Evolutionary conservation across 2,888 invertebrate genomes (phyloP).

Genomic region (Oxytorus armatus): DNA sequence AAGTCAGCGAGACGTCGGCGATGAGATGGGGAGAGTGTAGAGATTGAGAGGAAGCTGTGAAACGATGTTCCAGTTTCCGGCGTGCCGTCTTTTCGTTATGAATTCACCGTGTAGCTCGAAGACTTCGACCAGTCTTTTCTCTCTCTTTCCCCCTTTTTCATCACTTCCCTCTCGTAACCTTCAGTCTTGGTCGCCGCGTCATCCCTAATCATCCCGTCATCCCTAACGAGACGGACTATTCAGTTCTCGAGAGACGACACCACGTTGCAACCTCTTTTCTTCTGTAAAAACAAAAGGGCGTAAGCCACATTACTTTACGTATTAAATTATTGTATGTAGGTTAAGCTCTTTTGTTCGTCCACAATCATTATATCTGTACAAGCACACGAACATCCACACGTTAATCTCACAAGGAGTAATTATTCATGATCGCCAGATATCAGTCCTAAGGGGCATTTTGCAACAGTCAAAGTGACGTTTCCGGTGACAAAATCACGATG

Average conservation of each 20-base stretch:
- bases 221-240: slow-evolving; percentile 51
- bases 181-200: slow-evolving; percentile 30
- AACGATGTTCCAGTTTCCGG: slow-evolving; percentile 61
- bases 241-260: slow-evolving; percentile 27
- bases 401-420: slow-evolving; percentile 26
- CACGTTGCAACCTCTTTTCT: slow-evolving; percentile 6
- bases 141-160: slow-evolving; percentile 21
- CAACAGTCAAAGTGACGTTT: slow-evolving; percentile 12
- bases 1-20: neutral
- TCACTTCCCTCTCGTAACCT: neutral
- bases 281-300: slow-evolving; percentile 4
- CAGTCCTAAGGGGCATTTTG: slow-evolving; percentile 2
- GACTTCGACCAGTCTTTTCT: slow-evolving; percentile 33
- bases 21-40: slow-evolving; percentile 16
- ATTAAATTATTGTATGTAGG: neutral
- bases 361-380: slow-evolving; percentile 4
- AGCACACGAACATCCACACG: neutral
- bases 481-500: neutral
- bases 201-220: slow-evolving; percentile 47
- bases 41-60: slow-evolving; percentile 43
- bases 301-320: neutral
- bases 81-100: slow-evolving; percentile 11
- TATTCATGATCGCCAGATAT: slow-evolving; percentile 22
- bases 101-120: slow-evolving; percentile 42
- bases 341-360: neutral